Conservation (phyloP, 2,888 invertebrate genomes). For the Orchestes rusci region DNA sequence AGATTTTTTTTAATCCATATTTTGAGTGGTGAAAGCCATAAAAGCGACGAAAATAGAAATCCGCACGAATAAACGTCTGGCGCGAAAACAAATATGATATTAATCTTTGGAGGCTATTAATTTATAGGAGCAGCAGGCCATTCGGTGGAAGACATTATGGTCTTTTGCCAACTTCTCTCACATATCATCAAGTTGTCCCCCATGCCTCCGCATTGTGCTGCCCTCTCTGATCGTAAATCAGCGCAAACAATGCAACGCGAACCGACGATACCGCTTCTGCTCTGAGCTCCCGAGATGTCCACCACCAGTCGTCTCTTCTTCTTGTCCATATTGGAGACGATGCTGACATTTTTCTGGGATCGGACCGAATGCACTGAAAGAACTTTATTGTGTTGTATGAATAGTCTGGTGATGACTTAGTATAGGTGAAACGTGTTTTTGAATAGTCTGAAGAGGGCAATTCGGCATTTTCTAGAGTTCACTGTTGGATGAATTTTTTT, state of each 20-base stretch:
- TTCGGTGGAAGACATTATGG: conserved; percentile 16
- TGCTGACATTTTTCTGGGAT: conserved; percentile 18
- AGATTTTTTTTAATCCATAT: too few species aligned
- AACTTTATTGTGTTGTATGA: too few species aligned
- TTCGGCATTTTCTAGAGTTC: too few species aligned
- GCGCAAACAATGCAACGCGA: conserved; percentile 12
- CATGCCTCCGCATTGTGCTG: conserved; percentile 18
- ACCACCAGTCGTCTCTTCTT: conserved; percentile 22
- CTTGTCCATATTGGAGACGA: too few species aligned
- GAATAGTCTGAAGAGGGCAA: too few species aligned
- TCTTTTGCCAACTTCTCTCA: conserved; percentile 20
- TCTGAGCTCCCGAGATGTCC: conserved; percentile 24
- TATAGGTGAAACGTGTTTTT: not conserved
- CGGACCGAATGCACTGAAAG: conserved; percentile 4
- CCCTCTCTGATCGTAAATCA: conserved; percentile 14
- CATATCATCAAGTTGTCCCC: conserved; percentile 14
- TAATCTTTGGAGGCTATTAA: conserved; percentile 6
- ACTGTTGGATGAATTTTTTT: too few species aligned
- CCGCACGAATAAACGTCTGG: too few species aligned
- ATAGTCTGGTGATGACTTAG: not conserved
- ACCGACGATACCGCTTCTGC: conserved; percentile 20
- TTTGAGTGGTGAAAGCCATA: too few species aligned
- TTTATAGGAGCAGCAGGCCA: conserved; percentile 7
- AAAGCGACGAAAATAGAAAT: too few species aligned
- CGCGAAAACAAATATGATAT: too few species aligned